phyloP scores from a whole-genome alignment of 37 sponge, comb jelly and placozoan species.

The Oopsacas minuta region DNA sequence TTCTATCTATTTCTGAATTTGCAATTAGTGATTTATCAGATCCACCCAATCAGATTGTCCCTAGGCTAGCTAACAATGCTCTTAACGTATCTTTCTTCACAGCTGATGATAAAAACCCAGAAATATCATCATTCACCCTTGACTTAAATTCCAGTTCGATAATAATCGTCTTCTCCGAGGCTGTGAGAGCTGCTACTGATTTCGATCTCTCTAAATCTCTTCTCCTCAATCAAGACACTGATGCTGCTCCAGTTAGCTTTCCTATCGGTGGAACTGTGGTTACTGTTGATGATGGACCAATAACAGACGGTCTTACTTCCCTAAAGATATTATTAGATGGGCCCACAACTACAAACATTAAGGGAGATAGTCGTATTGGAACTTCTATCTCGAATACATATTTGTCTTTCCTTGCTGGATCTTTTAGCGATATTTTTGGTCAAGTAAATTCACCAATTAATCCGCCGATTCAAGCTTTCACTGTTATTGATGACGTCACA shows the following conservation, averaged over 20 bases:
- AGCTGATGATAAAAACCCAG: constrained; percentile 20
- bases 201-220: neutral
- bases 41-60: neutral
- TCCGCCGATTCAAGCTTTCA: neutral
- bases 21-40: neutral
- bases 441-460: neutral
- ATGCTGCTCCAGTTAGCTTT: neutral
- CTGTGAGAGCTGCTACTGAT: neutral
- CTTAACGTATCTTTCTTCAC: neutral
- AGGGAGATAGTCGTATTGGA: neutral
- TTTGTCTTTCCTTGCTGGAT: neutral
- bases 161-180: neutral
- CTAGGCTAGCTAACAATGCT: neutral
- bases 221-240: neutral
- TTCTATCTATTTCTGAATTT: neutral
- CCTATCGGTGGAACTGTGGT: neutral
- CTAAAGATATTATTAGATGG: neutral
- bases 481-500: neutral
- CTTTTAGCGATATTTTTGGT: neutral
- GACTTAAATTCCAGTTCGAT: neutral
- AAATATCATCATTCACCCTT: neutral
- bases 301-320: neutral
- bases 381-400: neutral
- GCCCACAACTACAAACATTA: neutral
- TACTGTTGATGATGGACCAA: neutral